Evolutionary conservation across 2,113 vertebrate genomes (phyloP).

Genomic region (Alligator mississippiensis): DNA sequence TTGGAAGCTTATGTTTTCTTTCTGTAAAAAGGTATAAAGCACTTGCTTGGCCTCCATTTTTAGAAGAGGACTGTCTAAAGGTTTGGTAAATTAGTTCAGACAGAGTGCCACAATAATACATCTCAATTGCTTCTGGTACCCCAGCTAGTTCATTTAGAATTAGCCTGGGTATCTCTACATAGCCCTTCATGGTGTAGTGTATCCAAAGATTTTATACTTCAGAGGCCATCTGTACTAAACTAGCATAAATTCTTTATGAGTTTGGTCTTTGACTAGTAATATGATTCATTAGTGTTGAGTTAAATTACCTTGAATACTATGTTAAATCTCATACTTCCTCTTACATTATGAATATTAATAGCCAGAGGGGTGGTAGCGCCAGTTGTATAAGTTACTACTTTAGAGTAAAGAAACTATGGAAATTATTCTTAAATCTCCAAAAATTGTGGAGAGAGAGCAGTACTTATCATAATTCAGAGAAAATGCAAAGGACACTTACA

Average conservation of each 20-base stretch:
- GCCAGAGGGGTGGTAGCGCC: background rate
- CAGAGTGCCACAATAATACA: too few species aligned
- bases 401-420: background rate
- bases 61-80: too few species aligned
- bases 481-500: background rate
- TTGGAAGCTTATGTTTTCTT: constrained; percentile 22
- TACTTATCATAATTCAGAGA: background rate
- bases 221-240: background rate
- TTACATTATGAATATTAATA: background rate
- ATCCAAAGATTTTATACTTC: background rate
- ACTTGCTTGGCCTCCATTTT: background rate
- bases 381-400: background rate
- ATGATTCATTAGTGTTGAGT: background rate
- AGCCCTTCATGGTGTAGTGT: too few species aligned
- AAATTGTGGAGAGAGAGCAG: background rate
- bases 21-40: background rate
- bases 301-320: background rate
- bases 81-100: too few species aligned
- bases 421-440: background rate
- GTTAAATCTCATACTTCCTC: fast-evolving
- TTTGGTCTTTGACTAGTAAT: background rate
- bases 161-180: too few species aligned
- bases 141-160: too few species aligned
- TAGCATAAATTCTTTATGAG: background rate
- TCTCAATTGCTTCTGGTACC: too few species aligned